Evolutionary conservation across 2,888 invertebrate species (phyloP).

Genomic region (Clitarchus hookeri): DNA sequence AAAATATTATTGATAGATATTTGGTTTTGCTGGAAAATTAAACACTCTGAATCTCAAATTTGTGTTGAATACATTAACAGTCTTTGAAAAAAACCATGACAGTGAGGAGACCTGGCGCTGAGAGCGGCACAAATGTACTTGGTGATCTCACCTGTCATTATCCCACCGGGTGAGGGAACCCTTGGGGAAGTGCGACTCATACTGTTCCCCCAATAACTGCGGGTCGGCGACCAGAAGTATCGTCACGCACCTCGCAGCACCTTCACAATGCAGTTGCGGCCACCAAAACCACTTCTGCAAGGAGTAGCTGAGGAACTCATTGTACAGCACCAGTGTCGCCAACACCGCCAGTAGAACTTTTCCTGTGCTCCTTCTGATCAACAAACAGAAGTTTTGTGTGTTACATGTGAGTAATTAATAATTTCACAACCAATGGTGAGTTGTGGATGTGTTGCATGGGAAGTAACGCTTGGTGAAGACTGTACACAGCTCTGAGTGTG

Average conservation of each 20-base stretch:
- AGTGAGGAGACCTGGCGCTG: too few relatives aligned
- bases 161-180: slow-evolving; percentile 82
- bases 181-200: slow-evolving; percentile 67
- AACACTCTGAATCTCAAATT: neutral
- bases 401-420: too few relatives aligned
- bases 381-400: too few relatives aligned
- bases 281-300: slow-evolving; percentile 58
- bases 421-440: too few relatives aligned
- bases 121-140: neutral
- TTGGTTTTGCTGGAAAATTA: neutral
- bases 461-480: too few relatives aligned
- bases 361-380: slow-evolving; percentile 30
- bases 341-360: slow-evolving; percentile 33
- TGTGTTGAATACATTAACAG: too few relatives aligned
- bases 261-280: slow-evolving; percentile 53
- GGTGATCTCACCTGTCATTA: slow-evolving; percentile 73
- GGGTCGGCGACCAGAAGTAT: slow-evolving; percentile 86
- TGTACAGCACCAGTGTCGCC: slow-evolving; percentile 53
- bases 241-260: slow-evolving; percentile 60
- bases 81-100: too few relatives aligned
- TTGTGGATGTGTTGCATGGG: too few relatives aligned
- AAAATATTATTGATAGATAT: too few relatives aligned
- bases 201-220: slow-evolving; percentile 83
- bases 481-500: too few relatives aligned
- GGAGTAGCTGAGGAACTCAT: slow-evolving; percentile 63